Base-by-base conservation (phyloP, 1,140 invertebrate genomes). In the Nebria ingens region DNA sequence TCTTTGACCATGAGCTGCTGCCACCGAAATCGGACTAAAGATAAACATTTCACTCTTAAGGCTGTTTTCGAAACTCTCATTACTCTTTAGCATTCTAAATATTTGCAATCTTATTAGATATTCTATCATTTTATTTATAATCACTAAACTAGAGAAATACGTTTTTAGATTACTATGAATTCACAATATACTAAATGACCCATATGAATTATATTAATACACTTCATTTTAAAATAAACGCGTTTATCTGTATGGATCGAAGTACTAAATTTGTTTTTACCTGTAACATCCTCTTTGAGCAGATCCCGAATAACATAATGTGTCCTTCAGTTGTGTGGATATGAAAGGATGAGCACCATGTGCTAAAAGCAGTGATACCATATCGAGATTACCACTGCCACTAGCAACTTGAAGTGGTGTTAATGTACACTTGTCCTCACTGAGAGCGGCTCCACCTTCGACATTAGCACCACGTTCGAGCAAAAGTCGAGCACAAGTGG, bases 331-430 rank as follows among this genome's bases (percentile, higher is more conserved):
- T 55, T 89, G 78, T 0, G 89, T 93, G 0, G 87, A 89, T 0
- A 91, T 74, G 69, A 92, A 94, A 0, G 90, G 87, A 64, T 92
- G 86, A 1, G 89, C 91, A 0, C 89, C 89, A 61, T 91, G 85
- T 1, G 84, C 82, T 15, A 93, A 66, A 1, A 94, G 74, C 4
- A 92, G 64, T 3, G 85, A 81, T 0, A 92, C 86, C 65, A 93
- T 79, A 59, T 93, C 89, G 42, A 85, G 70, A 59, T 88, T 87
- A 2, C 89, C 89, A 1, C 83, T 81, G 0, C 88, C 89, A 20
- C 87, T 84, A 0, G 90, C 89, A 55, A 89, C 77, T 74, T 94
- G 91, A 1, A 94, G 65, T 0, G 91, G 91, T 2, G 90, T 93
- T 25, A 92, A 77, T 0, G 90, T 93, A 60, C 83, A 86, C 57